Evolutionary conservation across 2,797 vertebrate species (phyloP).

Genomic region (Sciurus vulgaris): DNA sequence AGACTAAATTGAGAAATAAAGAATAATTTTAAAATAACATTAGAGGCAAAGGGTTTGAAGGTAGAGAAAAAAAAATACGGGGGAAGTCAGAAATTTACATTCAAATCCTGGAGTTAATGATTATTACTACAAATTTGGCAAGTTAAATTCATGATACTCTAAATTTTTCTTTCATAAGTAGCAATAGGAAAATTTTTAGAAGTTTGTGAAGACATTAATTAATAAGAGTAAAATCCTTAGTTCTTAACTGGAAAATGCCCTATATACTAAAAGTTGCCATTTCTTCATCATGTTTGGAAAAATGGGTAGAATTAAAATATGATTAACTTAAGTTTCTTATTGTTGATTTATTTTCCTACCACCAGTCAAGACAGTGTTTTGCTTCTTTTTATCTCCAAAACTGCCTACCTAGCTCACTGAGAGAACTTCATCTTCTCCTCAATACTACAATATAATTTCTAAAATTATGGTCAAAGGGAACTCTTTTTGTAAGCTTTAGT

Average conservation of each 20-base stretch:
- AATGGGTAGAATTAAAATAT: not conserved
- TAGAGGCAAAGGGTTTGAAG: not conserved
- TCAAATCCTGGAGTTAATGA: not conserved
- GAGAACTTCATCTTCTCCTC: not conserved
- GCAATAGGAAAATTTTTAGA: not conserved
- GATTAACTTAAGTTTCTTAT: not conserved
- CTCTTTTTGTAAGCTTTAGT: not conserved
- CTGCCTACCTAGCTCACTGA: not conserved
- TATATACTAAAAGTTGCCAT: not conserved
- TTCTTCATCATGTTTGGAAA: not conserved
- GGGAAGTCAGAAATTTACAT: not conserved
- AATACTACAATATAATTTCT: not conserved
- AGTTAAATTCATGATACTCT: not conserved
- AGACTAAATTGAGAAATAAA: conserved; percentile 9
- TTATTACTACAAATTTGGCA: not conserved
- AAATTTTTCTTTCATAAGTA: not conserved
- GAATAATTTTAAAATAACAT: not conserved
- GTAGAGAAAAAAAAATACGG: not conserved
- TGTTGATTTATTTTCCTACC: not conserved
- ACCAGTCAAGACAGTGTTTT: not conserved
- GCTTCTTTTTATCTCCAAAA: not conserved
- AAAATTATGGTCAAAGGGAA: not conserved
- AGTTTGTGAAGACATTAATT: not conserved
- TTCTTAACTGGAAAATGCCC: not conserved
- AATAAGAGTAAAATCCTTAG: not conserved